Conservation (phyloP, 1,140 invertebrate species). For the Wasmannia auropunctata region DNA sequence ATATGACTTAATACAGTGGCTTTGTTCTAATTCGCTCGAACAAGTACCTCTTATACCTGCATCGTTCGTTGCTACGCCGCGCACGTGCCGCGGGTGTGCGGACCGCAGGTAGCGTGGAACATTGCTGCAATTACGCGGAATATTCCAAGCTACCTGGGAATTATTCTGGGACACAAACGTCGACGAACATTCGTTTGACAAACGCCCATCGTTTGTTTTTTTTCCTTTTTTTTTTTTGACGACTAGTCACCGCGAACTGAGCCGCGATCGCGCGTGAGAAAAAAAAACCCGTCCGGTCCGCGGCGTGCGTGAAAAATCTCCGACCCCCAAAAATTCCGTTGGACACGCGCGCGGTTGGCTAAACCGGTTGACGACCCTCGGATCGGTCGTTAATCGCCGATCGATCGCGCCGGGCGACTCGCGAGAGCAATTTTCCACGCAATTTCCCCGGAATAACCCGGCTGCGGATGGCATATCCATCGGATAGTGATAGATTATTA, state of each 20-base stretch:
- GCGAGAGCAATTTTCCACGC: conserved; percentile 53
- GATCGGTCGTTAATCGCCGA: conserved; percentile 43
- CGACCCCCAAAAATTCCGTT: conserved; percentile 3
- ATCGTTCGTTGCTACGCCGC: conserved; percentile 26
- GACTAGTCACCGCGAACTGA: conserved; percentile 45
- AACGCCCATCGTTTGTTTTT: background rate
- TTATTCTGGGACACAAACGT: no score
- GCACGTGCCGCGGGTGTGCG: background rate
- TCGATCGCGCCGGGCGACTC: conserved; percentile 24
- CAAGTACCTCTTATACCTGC: conserved; percentile 24
- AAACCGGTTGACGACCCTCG: conserved; percentile 27
- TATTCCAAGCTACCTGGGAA: no score
- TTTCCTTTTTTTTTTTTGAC: background rate
- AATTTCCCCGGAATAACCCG: conserved; percentile 43
- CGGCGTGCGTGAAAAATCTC: conserved; percentile 36
- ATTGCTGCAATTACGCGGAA: no score
- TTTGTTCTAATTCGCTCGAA: conserved; percentile 58
- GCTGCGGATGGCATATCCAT: conserved; percentile 47
- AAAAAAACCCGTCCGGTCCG: background rate
- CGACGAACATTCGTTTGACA: background rate
- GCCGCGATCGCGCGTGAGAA: background rate
- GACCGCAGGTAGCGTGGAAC: no score
- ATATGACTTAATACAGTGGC: conserved; percentile 57
- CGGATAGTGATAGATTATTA: conserved; percentile 39
- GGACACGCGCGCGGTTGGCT: background rate